Evolutionary conservation across 1,140 invertebrate species (phyloP).

Genomic region (Camponotus floridanus): DNA sequence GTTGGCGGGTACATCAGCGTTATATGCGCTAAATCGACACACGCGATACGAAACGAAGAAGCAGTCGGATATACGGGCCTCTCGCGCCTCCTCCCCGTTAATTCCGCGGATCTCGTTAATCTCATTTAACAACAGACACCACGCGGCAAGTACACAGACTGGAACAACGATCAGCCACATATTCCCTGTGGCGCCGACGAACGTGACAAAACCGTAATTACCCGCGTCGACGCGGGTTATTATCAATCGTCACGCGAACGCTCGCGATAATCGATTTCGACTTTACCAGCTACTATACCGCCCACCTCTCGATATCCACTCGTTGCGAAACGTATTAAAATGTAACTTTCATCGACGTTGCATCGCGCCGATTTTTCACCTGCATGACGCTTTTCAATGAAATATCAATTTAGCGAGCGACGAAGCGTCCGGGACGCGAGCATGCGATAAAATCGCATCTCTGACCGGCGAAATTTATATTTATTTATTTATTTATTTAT

Average conservation of each 20-base stretch:
- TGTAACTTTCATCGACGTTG: slow-evolving; percentile 40
- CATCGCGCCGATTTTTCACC: slow-evolving; percentile 31
- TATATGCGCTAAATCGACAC: background rate
- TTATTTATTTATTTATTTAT: slow-evolving; percentile 40
- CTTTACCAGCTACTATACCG: slow-evolving; percentile 46
- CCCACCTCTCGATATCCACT: background rate
- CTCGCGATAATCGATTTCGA: slow-evolving; percentile 74
- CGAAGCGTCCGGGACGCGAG: slow-evolving; percentile 13
- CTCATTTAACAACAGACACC: slow-evolving; percentile 71
- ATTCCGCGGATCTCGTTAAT: slow-evolving; percentile 59
- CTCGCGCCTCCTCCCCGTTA: slow-evolving; percentile 30
- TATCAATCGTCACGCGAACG: slow-evolving; percentile 76
- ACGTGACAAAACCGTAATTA: slow-evolving; percentile 78
- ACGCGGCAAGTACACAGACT: slow-evolving; percentile 66
- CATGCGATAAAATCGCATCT: slow-evolving; percentile 23
- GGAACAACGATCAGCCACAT: slow-evolving; percentile 72
- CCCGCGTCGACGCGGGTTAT: slow-evolving; percentile 74
- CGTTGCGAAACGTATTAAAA: slow-evolving; percentile 57
- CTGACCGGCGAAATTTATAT: slow-evolving; percentile 8
- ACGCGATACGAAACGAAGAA: slow-evolving; percentile 26
- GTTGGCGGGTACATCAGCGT: slow-evolving; percentile 18
- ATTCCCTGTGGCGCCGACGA: slow-evolving; percentile 71
- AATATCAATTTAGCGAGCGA: slow-evolving; percentile 35
- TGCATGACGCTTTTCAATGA: slow-evolving; percentile 26
- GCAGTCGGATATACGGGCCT: slow-evolving; percentile 9